Percentiles rank a stretch among this genome's conserved stretches.
Evolutionary conservation across 2,797 vertebrate species (phyloP).

Genomic region (Parauchenoglanis ngamensis): DNA sequence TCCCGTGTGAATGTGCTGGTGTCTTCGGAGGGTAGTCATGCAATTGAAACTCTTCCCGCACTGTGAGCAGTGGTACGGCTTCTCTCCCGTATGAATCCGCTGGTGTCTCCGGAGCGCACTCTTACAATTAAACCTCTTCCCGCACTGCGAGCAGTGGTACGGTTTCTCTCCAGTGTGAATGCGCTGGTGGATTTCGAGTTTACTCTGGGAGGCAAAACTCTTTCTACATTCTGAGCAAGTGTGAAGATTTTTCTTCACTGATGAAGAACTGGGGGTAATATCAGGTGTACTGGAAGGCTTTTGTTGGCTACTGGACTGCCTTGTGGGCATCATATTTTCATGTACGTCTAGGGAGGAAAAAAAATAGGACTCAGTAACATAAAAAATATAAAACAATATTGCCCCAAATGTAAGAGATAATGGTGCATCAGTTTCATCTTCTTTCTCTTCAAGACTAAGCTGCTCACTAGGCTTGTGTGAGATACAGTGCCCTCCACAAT

Average conservation of each 20-base stretch:
- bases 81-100: neutral
- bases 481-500: neutral
- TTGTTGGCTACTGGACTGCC: neutral
- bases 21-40: neutral
- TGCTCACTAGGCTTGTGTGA: neutral
- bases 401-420: neutral
- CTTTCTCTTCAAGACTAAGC: neutral
- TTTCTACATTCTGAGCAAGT: constrained; percentile 10
- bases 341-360: neutral
- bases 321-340: neutral
- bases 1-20: neutral
- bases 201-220: neutral
- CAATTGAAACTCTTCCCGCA: neutral
- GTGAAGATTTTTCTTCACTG: neutral
- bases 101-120: constrained; percentile 8
- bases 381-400: neutral
- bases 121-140: neutral
- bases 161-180: constrained; percentile 15
- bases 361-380: neutral
- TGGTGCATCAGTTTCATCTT: too few species aligned
- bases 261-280: neutral
- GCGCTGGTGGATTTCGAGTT: constrained; percentile 8
- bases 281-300: neutral
- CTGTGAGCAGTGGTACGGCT: too few species aligned
- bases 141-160: too few species aligned